Conservation (phyloP, 1,140 invertebrate species). For the Drosophila quadrilineata region DNA sequence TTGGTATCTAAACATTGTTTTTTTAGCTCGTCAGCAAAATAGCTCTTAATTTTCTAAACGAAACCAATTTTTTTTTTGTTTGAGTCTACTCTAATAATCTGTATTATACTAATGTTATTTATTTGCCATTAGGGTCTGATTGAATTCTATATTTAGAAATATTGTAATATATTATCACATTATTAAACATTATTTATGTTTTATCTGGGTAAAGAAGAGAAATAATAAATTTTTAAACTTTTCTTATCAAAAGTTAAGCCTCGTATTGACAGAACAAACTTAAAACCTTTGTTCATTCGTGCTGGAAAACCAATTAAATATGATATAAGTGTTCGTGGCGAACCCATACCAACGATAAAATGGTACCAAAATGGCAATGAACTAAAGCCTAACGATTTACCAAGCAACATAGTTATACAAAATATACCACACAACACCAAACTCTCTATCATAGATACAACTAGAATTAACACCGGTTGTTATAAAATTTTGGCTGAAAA, state of each 20-base stretch:
- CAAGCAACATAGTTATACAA: constrained; percentile 89
- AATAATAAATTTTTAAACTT: not conserved
- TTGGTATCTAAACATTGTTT: too few relatives aligned
- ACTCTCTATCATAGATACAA: constrained; percentile 91
- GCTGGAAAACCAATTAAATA: constrained; percentile 96
- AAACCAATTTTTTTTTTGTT: too few relatives aligned
- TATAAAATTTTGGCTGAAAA: constrained; percentile 96
- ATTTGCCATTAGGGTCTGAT: too few relatives aligned
- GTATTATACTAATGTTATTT: too few relatives aligned
- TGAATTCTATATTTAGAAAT: too few relatives aligned
- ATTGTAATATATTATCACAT: too few relatives aligned
- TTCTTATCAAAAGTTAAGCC: constrained; percentile 88
- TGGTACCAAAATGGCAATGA: constrained; percentile 86
- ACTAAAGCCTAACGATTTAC: constrained; percentile 82
- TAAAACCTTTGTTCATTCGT: constrained; percentile 94
- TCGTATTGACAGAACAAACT: constrained; percentile 96
- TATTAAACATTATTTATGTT: not conserved
- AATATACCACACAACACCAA: constrained; percentile 97
- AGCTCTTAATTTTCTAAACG: too few relatives aligned
- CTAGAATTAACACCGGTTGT: constrained; percentile 91
- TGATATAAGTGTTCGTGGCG: constrained; percentile 96
- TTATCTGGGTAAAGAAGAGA: not conserved
- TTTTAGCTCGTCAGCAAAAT: too few relatives aligned
- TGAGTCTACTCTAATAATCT: too few relatives aligned
- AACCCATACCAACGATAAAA: constrained; percentile 95